phyloP scores from a whole-genome alignment of 2,797 vertebrate genomes.

The Lithobates sylvaticus region DNA sequence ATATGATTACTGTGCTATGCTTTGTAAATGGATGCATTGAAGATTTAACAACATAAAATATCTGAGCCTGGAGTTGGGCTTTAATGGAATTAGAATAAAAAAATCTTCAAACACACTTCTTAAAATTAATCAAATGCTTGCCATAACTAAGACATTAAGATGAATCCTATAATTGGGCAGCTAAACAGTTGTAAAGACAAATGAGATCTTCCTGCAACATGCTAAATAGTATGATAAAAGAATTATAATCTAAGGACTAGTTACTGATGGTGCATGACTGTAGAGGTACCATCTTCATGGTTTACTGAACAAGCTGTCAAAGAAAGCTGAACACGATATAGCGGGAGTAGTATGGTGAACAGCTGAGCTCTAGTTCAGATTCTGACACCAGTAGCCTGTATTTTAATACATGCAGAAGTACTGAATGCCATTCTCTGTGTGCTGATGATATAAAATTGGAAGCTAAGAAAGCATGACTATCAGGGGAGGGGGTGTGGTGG shows the following conservation, averaged over 20 bases:
- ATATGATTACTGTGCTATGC: too few species aligned
- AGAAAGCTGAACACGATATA: background rate
- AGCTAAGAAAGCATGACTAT: too few species aligned
- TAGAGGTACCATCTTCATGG: background rate
- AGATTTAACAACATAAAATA: too few species aligned
- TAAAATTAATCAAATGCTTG: background rate
- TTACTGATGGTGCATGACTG: background rate
- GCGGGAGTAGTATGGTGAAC: background rate
- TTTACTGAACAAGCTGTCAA: background rate
- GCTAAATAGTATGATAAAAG: background rate
- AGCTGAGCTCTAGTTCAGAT: background rate
- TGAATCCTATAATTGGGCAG: background rate
- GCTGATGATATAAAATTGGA: background rate
- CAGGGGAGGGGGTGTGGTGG: too few species aligned
- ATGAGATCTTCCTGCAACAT: background rate
- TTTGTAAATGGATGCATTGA: too few species aligned
- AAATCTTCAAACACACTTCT: background rate
- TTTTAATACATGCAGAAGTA: background rate
- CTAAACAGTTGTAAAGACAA: background rate
- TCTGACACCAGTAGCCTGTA: background rate
- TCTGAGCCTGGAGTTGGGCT: too few species aligned
- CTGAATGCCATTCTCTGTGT: background rate
- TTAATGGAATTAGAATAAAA: background rate
- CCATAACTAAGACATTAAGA: background rate
- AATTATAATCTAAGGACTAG: background rate